A percentile compares a stretch with the other conserved stretches of the same genome.
Evolutionary conservation across 2,113 vertebrate genomes (phyloP).

Genomic region (Nyctereutes procyonoides): DNA sequence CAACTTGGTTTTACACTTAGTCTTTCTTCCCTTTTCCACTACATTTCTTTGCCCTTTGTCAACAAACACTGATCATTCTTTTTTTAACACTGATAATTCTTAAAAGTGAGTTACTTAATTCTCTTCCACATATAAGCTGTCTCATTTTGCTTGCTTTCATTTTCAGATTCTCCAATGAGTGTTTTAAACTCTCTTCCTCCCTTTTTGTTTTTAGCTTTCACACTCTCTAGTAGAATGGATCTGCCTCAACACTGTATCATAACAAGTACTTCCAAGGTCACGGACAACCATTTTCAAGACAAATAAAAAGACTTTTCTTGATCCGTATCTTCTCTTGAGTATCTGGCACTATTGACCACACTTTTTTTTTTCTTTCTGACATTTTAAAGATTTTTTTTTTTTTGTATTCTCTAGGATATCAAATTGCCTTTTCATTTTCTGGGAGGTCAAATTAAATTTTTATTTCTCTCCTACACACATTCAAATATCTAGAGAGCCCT

Average conservation of each 20-base stretch:
- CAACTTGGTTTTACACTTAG: not conserved
- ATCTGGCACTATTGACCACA: slow-evolving; percentile 62
- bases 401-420: slow-evolving; percentile 13
- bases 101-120: not conserved
- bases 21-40: not conserved
- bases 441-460: slow-evolving; percentile 64
- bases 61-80: not conserved
- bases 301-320: slow-evolving; percentile 69
- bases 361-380: not conserved
- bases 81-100: not conserved
- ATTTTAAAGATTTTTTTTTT: slow-evolving; percentile 37
- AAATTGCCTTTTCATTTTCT: slow-evolving; percentile 64
- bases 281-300: slow-evolving; percentile 53
- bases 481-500: not conserved
- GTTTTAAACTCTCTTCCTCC: not conserved
- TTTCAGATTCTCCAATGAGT: slow-evolving; percentile 20
- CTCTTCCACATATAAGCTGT: slow-evolving; percentile 6
- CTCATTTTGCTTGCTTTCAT: not conserved
- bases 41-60: not conserved
- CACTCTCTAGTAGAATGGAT: slow-evolving; percentile 39
- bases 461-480: slow-evolving; percentile 47
- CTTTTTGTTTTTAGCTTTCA: not conserved
- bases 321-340: slow-evolving; percentile 53
- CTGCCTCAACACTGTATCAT: slow-evolving; percentile 2
- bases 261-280: slow-evolving; percentile 51